These are phyloP conservation scores for Ypsolopha sequella DNA, from an alignment of 2,888 invertebrate genomes.

Conservation along the genomic window DNA sequence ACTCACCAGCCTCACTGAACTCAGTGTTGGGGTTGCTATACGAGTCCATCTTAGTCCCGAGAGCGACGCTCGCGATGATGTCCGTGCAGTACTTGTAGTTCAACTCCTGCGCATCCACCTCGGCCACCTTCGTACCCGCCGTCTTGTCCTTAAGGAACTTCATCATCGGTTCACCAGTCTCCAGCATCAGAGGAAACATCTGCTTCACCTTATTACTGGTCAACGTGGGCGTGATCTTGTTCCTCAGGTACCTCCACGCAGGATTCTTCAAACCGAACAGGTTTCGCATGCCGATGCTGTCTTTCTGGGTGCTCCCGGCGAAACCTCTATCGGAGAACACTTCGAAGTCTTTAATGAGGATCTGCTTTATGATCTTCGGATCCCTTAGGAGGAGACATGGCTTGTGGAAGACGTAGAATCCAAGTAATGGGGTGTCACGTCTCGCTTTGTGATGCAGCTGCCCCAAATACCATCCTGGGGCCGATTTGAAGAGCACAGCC, in stretches of 20 bases:
- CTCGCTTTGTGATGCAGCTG: constrained; percentile 12
- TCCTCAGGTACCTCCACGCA: constrained; percentile 18
- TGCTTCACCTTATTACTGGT: constrained; percentile 13
- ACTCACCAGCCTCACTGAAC: constrained; percentile 17
- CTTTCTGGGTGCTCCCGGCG: constrained; percentile 17
- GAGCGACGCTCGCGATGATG: constrained; percentile 17
- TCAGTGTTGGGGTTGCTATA: constrained; percentile 15
- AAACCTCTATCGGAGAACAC: constrained; percentile 19
- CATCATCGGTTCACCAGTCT: constrained; percentile 17
- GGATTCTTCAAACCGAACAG: constrained; percentile 19
- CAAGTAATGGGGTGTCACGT: constrained; percentile 13
- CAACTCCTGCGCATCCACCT: constrained; percentile 14
- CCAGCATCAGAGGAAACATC: constrained; percentile 17
- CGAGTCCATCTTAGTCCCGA: constrained; percentile 17
- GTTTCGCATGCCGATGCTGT: constrained; percentile 21
- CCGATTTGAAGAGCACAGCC: constrained; percentile 17
- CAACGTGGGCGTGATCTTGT: constrained; percentile 16
- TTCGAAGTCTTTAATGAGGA: constrained; percentile 16
- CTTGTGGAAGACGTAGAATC: constrained; percentile 22
- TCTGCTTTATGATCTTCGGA: constrained; percentile 18
- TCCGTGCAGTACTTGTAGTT: constrained; percentile 19
- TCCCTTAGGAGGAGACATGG: constrained; percentile 19
- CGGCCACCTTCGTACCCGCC: neutral
- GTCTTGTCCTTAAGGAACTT: constrained; percentile 10
- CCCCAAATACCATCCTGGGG: constrained; percentile 19